Evolutionary conservation across 2,797 vertebrate species (phyloP), one percentile per base, ranked within the genome.

Genomic region (Eurystomus glaucurus): DNA sequence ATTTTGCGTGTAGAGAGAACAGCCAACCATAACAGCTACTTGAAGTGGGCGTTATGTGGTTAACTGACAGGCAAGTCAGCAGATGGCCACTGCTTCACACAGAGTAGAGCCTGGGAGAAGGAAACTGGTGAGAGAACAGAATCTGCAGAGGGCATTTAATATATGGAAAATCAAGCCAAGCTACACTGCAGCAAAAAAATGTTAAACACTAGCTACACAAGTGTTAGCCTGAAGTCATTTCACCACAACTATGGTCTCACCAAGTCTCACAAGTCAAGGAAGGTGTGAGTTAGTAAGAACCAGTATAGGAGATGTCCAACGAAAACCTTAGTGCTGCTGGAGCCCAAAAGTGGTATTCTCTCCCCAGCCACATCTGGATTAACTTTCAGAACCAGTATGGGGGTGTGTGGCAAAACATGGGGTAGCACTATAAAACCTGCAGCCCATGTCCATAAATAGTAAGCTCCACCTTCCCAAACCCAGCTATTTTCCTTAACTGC

Each of bases 131-230:
- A 74, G 41, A 70, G 23, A 88, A 80, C 14, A 74, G 55, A 72
- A 87, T 70, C 57, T 70, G 55, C 28, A 72, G 9, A 87, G 66
- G 60, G 82, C 23, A 64, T 74, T 88, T 72, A 79, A 89, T 52
- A 33, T 14, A 93, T 21, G 37, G 78, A 94, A 89, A 92, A 72
- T 65, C 26, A 87, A 85, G 62, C 41, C 78, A 85, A 88, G 23
- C 25, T 66, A 71, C 41, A 60, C 43, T 70, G 77, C 79, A 52
- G 23, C 7, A 87, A 78, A 90, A 91, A 79, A 28, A 26, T 5
- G 16, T 74, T 76, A 45, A 76, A 51, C 22, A 52, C 43, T 43
- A 86, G 43, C 60, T 66, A 74, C 41, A 43, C 8, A 79, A 79
- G 39, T 16, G 18, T 88, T 85, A 81, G 65, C 3, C 74, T 74